Evolutionary conservation across 1,140 invertebrate genomes (phyloP), one percentile per base, ranked within the genome.

Genomic region (Scaptodrosophila lebanonensis): DNA sequence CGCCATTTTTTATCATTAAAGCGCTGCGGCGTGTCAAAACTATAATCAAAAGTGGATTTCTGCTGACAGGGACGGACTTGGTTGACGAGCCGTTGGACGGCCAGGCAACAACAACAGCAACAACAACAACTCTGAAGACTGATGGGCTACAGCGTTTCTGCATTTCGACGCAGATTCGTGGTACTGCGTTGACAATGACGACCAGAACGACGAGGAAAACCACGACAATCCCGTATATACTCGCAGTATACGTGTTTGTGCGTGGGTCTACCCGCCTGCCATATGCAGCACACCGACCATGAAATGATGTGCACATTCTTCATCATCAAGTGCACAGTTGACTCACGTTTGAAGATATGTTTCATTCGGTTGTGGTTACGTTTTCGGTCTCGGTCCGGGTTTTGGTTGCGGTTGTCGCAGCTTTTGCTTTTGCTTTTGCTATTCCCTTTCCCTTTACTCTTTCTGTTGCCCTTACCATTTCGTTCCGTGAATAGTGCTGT

Each of bases 281-380:
- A 63, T 51, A 47, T 51, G 54, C 54, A 58, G 40, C 40, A 45
- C 32, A 45, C 33, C 20, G 35, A 45, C 25, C 35, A 42, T 63
- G 60, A 63, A 63, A 47, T 63, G 60, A 65, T 75, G 61, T 50
- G 57, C 75, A 73, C 73, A 79, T 79, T 73, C 75, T 58, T 79
- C 73, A 68, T 66, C 65, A 65, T 79, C 63, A 58, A 67, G 50
- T 68, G 44, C 51, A 70, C 70, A 57, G 59, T 59, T 52, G 64
- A 3, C 8, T 25, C 60, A 63, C 66, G 72, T 75, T 57, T 65
- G 61, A n/a, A 75, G 57, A 71, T 77, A 66, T 66, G 62, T n/a
- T n/a, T n/a, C n/a, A 66, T 64, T 61, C 59, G 45, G 51, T 36
- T 77, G 73, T 25, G 72, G 73, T 65, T 79, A 64, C 58, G 38